Evolutionary conservation across 2,113 vertebrate genomes (phyloP), one percentile per base, ranked within the genome.

Genomic region (Phalacrocorax pelagicus): DNA sequence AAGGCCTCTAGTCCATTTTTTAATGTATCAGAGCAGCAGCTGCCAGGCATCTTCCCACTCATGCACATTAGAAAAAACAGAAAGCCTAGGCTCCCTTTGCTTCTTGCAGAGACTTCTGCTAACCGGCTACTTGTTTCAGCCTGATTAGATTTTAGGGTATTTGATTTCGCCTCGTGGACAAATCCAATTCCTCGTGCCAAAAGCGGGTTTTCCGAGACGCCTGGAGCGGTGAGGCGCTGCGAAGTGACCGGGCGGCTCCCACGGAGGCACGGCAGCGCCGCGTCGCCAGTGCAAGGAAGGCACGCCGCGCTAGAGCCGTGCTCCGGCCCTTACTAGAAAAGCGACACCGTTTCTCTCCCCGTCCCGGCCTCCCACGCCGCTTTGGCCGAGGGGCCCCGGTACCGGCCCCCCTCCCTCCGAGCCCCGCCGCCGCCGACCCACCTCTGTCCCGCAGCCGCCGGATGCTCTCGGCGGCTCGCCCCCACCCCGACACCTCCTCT

Each of bases 371-470:
- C 46, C 24, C 5, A 6, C 42, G 13, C 9, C 15, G 30, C 84
- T 52, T 23, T 24, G 44, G 36, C 24, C 44, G 17, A 7, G 26
- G 10, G 32, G 17, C 11, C 40, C 79, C 11, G 44, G 44, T 16
- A 5, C 6, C 29, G 16, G 44, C 15, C 34, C n/a, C 69, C 42
- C 32, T 26, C 34, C 34, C 22, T 17, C 38, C 57, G 7, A 27
- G 42, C 22, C 18, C 70, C 54, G 22, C 87, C 49, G 14, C 7
- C 15, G 17, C 16, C 55, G 15, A 40, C 69, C 57, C 96, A 99
- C 99, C 99, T 88, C 95, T 95, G 40, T 98, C 97, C 90, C 97
- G 97, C 93, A 99, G 98, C 77, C 72, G 93, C 75, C 83, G 97
- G n/a, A 99, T 94, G 82, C 99, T 99, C 16, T 75, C 44, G 47